Conservation (phyloP, 2,797 vertebrate species). For the Muraenolepis orangiensis region DNA sequence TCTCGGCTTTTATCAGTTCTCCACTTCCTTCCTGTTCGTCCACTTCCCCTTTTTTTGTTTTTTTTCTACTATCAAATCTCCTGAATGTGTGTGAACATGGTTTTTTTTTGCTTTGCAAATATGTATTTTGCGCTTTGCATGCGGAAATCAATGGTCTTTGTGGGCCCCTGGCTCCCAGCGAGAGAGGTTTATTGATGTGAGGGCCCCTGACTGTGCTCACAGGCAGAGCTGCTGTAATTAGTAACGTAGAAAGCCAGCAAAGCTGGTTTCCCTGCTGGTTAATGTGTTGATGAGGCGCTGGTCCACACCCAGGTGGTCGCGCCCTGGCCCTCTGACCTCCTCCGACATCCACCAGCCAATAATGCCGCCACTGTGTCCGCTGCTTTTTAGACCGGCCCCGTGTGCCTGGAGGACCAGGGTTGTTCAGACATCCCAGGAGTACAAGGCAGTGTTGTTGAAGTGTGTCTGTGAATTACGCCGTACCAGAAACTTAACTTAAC, state of each 20-base stretch:
- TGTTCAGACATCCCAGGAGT: neutral
- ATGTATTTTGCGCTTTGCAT: slow-evolving; percentile 1
- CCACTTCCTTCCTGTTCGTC: neutral
- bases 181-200: neutral
- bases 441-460: too few species aligned
- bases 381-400: neutral
- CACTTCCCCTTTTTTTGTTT: neutral
- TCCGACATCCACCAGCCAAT: neutral
- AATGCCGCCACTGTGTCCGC: neutral
- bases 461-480: too few species aligned
- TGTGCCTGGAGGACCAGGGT: neutral
- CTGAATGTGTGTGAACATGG: neutral
- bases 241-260: neutral
- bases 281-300: neutral
- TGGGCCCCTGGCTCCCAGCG: neutral
- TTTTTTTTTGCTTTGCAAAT: too few species aligned
- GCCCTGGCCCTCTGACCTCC: neutral
- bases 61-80: neutral
- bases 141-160: neutral
- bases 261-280: neutral
- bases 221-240: neutral
- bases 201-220: neutral
- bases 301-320: neutral
- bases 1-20: neutral
- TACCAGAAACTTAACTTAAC: neutral